A percentile compares a stretch with the other conserved stretches of the same genome.
Evolutionary conservation across 2,888 invertebrate species (phyloP).

Genomic region (Caenorhabditis angaria): DNA sequence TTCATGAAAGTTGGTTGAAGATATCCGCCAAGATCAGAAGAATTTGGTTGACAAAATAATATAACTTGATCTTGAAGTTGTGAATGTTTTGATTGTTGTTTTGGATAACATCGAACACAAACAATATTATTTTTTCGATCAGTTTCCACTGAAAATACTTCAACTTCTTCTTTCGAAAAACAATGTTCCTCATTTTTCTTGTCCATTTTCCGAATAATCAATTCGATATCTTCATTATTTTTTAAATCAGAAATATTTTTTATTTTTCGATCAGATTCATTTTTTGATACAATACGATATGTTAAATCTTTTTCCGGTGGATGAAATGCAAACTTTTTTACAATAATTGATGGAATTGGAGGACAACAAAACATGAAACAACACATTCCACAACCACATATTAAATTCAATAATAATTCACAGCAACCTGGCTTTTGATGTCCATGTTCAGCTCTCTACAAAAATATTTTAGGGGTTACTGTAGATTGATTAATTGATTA

Average conservation of each 20-base stretch:
- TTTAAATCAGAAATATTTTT: conserved; percentile 24
- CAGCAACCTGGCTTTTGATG: conserved; percentile 25
- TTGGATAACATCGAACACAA: conserved; percentile 29
- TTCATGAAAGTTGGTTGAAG: conserved; percentile 51
- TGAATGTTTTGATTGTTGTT: conserved; percentile 8
- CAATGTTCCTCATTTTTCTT: conserved; percentile 19
- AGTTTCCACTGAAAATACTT: conserved; percentile 22
- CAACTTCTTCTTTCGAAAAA: conserved; percentile 20
- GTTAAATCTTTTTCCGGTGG: conserved; percentile 49
- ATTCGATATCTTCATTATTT: conserved; percentile 22
- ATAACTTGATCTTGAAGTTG: conserved; percentile 51
- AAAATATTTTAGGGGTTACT: no score
- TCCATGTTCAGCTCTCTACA: conserved; percentile 1
- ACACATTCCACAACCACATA: conserved; percentile 45
- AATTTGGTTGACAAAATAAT: conserved; percentile 65
- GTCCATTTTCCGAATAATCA: conserved; percentile 22
- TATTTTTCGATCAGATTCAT: conserved; percentile 23
- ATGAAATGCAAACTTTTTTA: conserved; percentile 65
- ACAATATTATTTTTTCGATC: conserved; percentile 34
- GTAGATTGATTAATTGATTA: no score
- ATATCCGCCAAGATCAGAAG: conserved; percentile 59
- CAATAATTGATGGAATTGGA: conserved; percentile 59
- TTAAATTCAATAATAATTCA: conserved; percentile 26
- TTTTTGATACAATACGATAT: conserved; percentile 28
- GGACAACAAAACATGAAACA: conserved; percentile 63